These are phyloP conservation scores for Odocoileus virginianus DNA, from an alignment of 2,113 vertebrate genomes.

Conservation along the genomic window DNA sequence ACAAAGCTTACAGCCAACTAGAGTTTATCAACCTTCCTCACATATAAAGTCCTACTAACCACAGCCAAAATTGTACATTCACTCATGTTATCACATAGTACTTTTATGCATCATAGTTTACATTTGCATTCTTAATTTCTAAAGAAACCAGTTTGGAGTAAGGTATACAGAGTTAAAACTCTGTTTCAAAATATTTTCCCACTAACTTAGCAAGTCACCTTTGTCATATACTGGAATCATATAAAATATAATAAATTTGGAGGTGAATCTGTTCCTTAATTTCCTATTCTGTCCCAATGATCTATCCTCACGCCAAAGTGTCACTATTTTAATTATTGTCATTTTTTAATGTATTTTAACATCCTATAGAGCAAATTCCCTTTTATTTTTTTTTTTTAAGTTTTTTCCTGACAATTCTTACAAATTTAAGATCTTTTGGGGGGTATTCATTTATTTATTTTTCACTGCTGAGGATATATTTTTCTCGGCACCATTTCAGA, in stretches of 20 bases:
- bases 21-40: neutral
- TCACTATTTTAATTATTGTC: neutral
- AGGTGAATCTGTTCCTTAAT: neutral
- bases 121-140: neutral
- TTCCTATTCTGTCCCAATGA: neutral
- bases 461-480: neutral
- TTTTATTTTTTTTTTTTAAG: neutral
- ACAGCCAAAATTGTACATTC: neutral
- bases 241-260: neutral
- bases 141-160: neutral
- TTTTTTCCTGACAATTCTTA: neutral
- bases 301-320: neutral
- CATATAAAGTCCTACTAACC: neutral
- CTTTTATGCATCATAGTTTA: neutral
- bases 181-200: neutral
- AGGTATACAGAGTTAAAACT: neutral
- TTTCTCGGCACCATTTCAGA: neutral
- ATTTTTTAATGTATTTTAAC: neutral
- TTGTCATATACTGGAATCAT: neutral
- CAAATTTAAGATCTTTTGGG: neutral
- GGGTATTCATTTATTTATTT: neutral
- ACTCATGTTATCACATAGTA: neutral
- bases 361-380: neutral
- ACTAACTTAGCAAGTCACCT: neutral
- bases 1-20: neutral